Conservation (phyloP, 2,888 invertebrate species). For the Chloroclystis v-ata region DNA sequence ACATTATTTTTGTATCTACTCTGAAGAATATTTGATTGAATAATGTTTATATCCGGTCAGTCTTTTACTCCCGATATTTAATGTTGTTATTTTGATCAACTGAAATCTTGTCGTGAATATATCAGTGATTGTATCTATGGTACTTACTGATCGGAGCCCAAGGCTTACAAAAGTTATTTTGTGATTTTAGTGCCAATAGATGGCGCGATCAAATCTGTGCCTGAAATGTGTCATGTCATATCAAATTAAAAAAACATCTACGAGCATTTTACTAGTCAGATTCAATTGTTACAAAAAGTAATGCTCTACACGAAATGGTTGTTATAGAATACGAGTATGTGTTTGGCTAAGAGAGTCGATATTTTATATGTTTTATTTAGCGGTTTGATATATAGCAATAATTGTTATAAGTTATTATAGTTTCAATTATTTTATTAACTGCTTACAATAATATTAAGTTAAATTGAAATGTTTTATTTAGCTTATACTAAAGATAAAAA, state of each 20-base stretch:
- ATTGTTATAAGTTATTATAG: constrained; percentile 5
- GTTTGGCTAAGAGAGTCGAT: constrained; percentile 13
- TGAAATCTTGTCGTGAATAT: not conserved
- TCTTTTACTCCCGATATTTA: no score
- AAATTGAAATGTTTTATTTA: constrained; percentile 2
- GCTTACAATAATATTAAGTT: constrained; percentile 9
- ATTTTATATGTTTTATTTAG: constrained; percentile 14
- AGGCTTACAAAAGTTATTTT: constrained; percentile 16
- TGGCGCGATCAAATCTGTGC: constrained; percentile 18
- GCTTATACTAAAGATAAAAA: not conserved
- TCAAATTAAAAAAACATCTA: constrained; percentile 10
- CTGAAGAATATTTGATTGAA: no score
- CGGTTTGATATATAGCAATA: constrained; percentile 10
- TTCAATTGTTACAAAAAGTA: constrained; percentile 11
- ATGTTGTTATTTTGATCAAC: not conserved
- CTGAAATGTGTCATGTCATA: constrained; percentile 14
- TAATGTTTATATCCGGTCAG: no score
- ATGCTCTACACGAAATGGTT: constrained; percentile 17
- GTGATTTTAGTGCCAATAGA: constrained; percentile 27
- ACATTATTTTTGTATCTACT: constrained; percentile 1
- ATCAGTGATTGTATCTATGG: constrained; percentile 1
- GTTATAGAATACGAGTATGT: constrained; percentile 12
- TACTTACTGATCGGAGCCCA: not conserved
- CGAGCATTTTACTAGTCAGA: constrained; percentile 20
- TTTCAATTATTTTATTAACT: constrained; percentile 2